phyloP scores from a whole-genome alignment of 2,797 vertebrate genomes.

The Spondyliosoma cantharus region DNA sequence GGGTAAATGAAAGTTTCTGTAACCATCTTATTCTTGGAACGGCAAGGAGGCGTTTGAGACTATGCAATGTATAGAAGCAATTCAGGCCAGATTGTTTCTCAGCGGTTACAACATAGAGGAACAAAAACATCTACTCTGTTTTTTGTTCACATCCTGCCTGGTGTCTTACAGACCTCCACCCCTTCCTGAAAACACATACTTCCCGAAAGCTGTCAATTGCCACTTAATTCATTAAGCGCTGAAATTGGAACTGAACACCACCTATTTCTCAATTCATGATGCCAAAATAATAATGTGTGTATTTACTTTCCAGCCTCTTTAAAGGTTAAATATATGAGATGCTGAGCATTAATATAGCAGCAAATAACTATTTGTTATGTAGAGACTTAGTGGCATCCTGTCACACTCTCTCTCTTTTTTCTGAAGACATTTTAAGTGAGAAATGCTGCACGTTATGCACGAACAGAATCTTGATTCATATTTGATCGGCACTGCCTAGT shows the following conservation, averaged over 20 bases:
- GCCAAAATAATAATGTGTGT: background rate
- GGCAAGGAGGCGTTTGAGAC: background rate
- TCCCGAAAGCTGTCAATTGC: background rate
- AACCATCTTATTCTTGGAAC: background rate
- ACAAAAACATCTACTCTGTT: background rate
- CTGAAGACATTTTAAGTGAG: too few relatives aligned
- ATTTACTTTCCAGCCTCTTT: too few relatives aligned
- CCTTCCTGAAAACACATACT: background rate
- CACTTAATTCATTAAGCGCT: background rate
- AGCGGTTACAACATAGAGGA: background rate
- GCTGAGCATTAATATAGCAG: too few relatives aligned
- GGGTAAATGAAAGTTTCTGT: background rate
- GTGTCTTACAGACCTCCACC: background rate
- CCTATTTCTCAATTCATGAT: background rate
- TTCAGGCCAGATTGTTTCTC: background rate
- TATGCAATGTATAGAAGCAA: background rate
- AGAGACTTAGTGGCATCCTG: too few relatives aligned
- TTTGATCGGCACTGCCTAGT: too few relatives aligned
- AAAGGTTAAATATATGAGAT: too few relatives aligned
- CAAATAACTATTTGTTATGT: too few relatives aligned
- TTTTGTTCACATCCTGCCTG: background rate
- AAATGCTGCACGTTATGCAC: too few relatives aligned
- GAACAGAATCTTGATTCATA: too few relatives aligned
- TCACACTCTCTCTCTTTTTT: too few relatives aligned
- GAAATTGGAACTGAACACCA: background rate